Base-by-base conservation (phyloP, 2,888 invertebrate species). In the Morpho helenor region DNA sequence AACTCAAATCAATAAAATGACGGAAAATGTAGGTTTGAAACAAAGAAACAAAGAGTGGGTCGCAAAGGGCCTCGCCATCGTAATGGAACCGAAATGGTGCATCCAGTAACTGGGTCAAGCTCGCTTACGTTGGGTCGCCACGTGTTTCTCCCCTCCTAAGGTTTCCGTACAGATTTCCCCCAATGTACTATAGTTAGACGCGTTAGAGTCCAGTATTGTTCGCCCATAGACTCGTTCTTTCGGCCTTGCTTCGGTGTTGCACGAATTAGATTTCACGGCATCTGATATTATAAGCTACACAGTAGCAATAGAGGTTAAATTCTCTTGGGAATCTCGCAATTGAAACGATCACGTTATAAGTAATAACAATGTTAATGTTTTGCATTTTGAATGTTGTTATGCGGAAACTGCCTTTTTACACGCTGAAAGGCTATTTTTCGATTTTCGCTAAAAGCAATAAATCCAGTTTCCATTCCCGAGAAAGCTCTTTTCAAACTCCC, bases 71-170 rank as follows among this genome's bases (percentile, higher is more conserved):
- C 79, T 80, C 75, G 79, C 81, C 79, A 79, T 79, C 75, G 75
- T 76, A 84, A 80, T 76, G 78, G 80, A 80, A 79, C 80, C 82
- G 76, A 84, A 87, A 85, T 85, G 87, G 81, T 88, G 87, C 87
- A 86, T 84, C 85, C 77, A 77, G 73, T 75, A 88, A 83, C 82
- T 88, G 71, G 88, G 88, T 88, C 88, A 88, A 88, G 84, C 87
- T 87, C 87, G 83, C 77, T 80, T 75, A 80, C 74, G 79, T 76
- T 70, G 80, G 80, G 78, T 77, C 81, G 84, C 72, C 73, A 85
- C 86, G 87, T 85, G 86, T 74, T 79, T 68, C 75, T 66, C 75
- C 76, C 76, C 76, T 51, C 74, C 66, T 62, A 59, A 59, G 58
- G 63, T 60, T 64, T 66, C 66, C 60, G 55, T 48, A 63, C 57